A percentile compares a stretch with the other conserved stretches of the same genome.
These are phyloP conservation scores for Forbesichthys agassizii DNA, from an alignment of 2,113 vertebrate species.

Conservation along the genomic window DNA sequence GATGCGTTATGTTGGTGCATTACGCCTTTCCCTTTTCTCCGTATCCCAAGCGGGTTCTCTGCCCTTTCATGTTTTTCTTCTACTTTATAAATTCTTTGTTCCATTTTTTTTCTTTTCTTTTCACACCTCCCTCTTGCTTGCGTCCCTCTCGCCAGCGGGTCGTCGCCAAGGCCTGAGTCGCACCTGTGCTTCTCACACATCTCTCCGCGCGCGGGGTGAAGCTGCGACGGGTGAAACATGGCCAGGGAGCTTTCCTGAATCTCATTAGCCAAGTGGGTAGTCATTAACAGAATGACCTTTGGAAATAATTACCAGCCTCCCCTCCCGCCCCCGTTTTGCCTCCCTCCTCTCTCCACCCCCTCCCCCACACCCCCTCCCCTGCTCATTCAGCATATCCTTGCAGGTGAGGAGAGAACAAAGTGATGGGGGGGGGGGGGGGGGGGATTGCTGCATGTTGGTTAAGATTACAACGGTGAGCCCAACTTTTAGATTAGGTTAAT, in stretches of 20 bases:
- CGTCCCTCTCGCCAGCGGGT: slow-evolving; percentile 51
- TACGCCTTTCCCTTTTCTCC: slow-evolving; percentile 2
- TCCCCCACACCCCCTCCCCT: slow-evolving; percentile 48
- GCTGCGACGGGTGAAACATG: slow-evolving; percentile 73
- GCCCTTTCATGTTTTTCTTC: slow-evolving; percentile 33
- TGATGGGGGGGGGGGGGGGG: background rate
- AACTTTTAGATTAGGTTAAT: slow-evolving; percentile 74
- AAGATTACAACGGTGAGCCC: slow-evolving; percentile 71
- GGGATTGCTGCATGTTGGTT: slow-evolving; percentile 56
- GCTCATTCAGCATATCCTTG: slow-evolving; percentile 77
- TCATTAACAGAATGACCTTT: slow-evolving; percentile 98
- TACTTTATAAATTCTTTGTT: slow-evolving; percentile 37
- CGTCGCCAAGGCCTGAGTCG: slow-evolving; percentile 66
- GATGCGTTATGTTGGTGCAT: slow-evolving; percentile 17
- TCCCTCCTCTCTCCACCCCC: slow-evolving; percentile 60
- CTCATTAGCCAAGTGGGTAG: slow-evolving; percentile 95
- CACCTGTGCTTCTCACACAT: slow-evolving; percentile 74
- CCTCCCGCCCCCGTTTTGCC: slow-evolving; percentile 47
- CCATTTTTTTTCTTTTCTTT: slow-evolving; percentile 9
- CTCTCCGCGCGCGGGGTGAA: slow-evolving; percentile 72
- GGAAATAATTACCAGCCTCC: slow-evolving; percentile 93
- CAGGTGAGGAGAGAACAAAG: slow-evolving; percentile 62
- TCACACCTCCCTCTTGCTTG: slow-evolving; percentile 1
- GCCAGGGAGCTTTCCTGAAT: slow-evolving; percentile 90
- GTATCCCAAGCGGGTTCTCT: slow-evolving; percentile 10